These are phyloP conservation scores for Drosophila atroscutellata DNA, from an alignment of 2,888 invertebrate genomes.

Conservation along the genomic window DNA sequence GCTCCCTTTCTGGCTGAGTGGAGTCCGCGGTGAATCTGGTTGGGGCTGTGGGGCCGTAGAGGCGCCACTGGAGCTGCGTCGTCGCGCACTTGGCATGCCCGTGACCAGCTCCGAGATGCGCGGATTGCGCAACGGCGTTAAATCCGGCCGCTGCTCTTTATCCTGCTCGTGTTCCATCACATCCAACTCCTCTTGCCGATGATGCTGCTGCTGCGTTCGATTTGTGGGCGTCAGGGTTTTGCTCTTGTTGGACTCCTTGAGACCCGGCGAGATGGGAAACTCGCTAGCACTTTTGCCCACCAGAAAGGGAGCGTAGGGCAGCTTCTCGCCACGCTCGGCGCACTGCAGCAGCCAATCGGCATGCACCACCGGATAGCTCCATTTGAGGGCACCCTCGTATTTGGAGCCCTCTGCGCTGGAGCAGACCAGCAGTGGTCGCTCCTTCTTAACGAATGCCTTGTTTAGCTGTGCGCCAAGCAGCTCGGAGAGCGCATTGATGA, in stretches of 20 bases:
- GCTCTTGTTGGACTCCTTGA: constrained; percentile 36
- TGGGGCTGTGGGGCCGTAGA: neutral
- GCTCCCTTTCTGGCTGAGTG: constrained; percentile 60
- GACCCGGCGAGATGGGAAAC: constrained; percentile 75
- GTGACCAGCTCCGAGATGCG: constrained; percentile 82
- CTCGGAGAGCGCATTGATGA: constrained; percentile 89
- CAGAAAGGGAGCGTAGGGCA: constrained; percentile 87
- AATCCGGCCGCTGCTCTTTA: constrained; percentile 50
- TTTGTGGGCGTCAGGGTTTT: constrained; percentile 15
- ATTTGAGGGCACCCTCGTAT: constrained; percentile 92
- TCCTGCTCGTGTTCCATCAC: constrained; percentile 37
- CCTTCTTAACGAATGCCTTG: constrained; percentile 89
- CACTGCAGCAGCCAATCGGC: constrained; percentile 92
- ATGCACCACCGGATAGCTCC: constrained; percentile 92
- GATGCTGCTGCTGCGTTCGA: neutral
- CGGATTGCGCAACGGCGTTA: constrained; percentile 82
- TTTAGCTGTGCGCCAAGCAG: constrained; percentile 90
- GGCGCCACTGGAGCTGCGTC: constrained; percentile 40
- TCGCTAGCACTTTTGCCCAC: constrained; percentile 86
- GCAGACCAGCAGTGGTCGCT: constrained; percentile 93
- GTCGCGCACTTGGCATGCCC: constrained; percentile 24
- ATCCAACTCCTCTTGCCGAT: constrained; percentile 1
- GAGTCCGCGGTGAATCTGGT: constrained; percentile 82
- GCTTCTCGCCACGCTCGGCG: constrained; percentile 86
- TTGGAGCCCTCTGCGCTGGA: constrained; percentile 91